Evolutionary conservation across 2,888 invertebrate species (phyloP).

Genomic region (Machimus rusticus): DNA sequence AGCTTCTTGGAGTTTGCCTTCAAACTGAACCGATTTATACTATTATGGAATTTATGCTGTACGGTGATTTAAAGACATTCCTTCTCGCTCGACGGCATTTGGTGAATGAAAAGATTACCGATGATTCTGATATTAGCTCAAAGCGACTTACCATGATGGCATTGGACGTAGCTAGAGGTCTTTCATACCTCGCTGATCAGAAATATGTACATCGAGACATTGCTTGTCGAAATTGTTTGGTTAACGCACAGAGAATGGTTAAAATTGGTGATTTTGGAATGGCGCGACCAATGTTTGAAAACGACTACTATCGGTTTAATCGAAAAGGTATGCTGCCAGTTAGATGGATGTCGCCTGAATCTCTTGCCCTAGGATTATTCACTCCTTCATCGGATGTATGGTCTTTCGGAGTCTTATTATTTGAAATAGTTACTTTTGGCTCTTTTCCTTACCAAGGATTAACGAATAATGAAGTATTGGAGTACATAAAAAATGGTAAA

Average conservation of each 20-base stretch:
- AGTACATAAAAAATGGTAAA: slow-evolving; percentile 79
- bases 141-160: slow-evolving; percentile 85
- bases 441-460: slow-evolving; percentile 89
- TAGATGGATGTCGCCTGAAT: slow-evolving; percentile 94
- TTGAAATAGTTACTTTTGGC: slow-evolving; percentile 90
- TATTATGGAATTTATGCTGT: slow-evolving; percentile 93
- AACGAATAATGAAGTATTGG: slow-evolving; percentile 84
- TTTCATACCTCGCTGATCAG: slow-evolving; percentile 82
- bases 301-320: slow-evolving; percentile 88
- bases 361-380: slow-evolving; percentile 81
- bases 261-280: slow-evolving; percentile 90
- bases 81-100: slow-evolving; percentile 84
- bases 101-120: slow-evolving; percentile 70
- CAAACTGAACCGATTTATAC: slow-evolving; percentile 87
- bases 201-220: slow-evolving; percentile 92
- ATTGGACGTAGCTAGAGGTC: slow-evolving; percentile 84
- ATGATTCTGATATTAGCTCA: slow-evolving; percentile 78
- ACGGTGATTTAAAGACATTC: slow-evolving; percentile 91
- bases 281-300: slow-evolving; percentile 87
- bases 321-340: slow-evolving; percentile 88
- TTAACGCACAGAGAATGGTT: slow-evolving; percentile 75
- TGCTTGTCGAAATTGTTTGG: slow-evolving; percentile 79
- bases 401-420: slow-evolving; percentile 88
- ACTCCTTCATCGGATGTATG: slow-evolving; percentile 89
- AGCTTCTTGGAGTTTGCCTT: slow-evolving; percentile 85